A percentile compares a stretch with the other conserved stretches of the same genome.
phyloP scores from a whole-genome alignment of 2,113 vertebrate species.

The Phycodurus eques region DNA sequence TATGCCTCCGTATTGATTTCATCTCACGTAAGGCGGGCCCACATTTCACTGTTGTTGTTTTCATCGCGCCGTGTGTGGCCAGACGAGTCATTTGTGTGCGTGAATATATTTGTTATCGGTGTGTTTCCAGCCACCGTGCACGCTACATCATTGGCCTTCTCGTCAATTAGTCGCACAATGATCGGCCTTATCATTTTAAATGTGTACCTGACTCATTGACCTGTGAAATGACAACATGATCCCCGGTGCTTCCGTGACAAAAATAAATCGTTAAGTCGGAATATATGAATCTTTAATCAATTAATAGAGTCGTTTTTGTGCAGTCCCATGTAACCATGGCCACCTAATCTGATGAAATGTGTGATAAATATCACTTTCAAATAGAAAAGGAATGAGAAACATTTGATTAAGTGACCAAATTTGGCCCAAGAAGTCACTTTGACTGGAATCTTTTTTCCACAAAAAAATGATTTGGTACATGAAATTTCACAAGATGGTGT shows the following conservation, averaged over 20 bases:
- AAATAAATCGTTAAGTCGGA: neutral
- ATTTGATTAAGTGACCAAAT: too few relatives aligned
- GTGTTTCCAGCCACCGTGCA: constrained; percentile 22
- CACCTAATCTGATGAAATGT: neutral
- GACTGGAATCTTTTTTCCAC: too few relatives aligned
- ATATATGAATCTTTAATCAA: neutral
- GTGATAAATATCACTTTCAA: neutral
- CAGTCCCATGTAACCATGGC: neutral
- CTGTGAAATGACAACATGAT: constrained; percentile 50
- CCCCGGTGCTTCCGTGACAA: neutral
- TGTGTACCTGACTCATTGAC: constrained; percentile 47
- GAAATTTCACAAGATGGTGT: too few relatives aligned
- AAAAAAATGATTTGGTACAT: too few relatives aligned
- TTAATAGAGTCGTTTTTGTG: neutral
- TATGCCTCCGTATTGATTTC: constrained; percentile 53
- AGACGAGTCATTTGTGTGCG: constrained; percentile 30
- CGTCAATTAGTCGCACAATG: constrained; percentile 23
- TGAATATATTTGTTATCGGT: constrained; percentile 14
- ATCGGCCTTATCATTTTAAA: constrained; percentile 28
- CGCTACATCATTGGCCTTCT: constrained; percentile 34
- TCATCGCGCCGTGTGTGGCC: constrained; percentile 19
- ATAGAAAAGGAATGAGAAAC: too few relatives aligned
- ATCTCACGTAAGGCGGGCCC: constrained; percentile 44
- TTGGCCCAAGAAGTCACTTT: too few relatives aligned
- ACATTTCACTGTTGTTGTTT: constrained; percentile 25